Percentiles rank a stretch among this genome's conserved stretches.
These are phyloP conservation scores for Sphaerophoria rueppellii DNA, from an alignment of 2,888 invertebrate species.

Conservation along the genomic window DNA sequence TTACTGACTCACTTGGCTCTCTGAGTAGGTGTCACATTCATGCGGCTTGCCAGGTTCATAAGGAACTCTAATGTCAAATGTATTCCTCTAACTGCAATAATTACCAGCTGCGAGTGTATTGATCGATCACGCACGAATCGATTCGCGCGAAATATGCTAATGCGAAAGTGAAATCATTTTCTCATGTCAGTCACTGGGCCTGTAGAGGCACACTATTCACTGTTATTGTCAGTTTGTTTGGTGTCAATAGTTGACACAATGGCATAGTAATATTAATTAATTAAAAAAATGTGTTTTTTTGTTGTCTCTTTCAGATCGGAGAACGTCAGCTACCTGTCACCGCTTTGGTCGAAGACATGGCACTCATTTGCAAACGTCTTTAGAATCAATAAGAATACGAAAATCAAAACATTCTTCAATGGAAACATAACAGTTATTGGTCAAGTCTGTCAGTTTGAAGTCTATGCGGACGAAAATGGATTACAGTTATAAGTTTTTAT, in stretches of 20 bases:
- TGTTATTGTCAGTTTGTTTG: conserved; percentile 18
- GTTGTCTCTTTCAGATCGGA: conserved; percentile 16
- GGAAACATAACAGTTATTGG: conserved; percentile 74
- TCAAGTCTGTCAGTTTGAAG: conserved; percentile 73
- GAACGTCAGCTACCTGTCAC: conserved; percentile 48
- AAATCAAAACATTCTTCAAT: conserved; percentile 68
- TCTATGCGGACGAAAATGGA: conserved; percentile 79
- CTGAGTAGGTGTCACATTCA: conserved; percentile 53
- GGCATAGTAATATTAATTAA: conserved; percentile 55
- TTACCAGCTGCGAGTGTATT: conserved; percentile 24
- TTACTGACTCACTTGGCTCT: conserved; percentile 34
- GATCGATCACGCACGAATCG: conserved; percentile 35
- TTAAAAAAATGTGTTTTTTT: conserved; percentile 44
- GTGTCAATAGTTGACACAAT: conserved; percentile 57
- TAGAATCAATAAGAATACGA: conserved; percentile 65
- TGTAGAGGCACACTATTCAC: background rate
- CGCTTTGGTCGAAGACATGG: conserved; percentile 70
- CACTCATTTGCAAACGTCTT: conserved; percentile 64
- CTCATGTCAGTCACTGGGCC: conserved; percentile 49
- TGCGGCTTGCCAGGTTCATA: conserved; percentile 4
- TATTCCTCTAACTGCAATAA: conserved; percentile 23
- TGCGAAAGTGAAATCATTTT: conserved; percentile 70
- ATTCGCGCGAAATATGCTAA: conserved; percentile 33
- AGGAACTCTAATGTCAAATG: background rate
- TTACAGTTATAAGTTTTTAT: conserved; percentile 81